Percentiles rank a stretch among this genome's conserved stretches.
phyloP scores from a whole-genome alignment of 2,113 vertebrate genomes.

The Tachysurus fulvidraco region DNA sequence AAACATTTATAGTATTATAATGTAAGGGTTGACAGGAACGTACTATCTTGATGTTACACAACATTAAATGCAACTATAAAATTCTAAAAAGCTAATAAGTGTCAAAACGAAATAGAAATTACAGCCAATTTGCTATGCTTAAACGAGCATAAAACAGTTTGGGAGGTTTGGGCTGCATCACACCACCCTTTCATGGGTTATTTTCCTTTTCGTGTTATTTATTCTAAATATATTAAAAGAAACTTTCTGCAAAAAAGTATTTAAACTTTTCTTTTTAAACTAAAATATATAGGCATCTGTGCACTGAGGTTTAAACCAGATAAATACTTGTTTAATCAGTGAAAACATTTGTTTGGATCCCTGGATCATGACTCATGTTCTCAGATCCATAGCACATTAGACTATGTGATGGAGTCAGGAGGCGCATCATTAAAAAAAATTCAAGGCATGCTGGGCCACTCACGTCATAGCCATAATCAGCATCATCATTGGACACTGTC shows the following conservation, averaged over 20 bases:
- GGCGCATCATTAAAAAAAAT: neutral
- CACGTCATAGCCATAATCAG: slow-evolving; percentile 98
- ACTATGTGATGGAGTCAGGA: neutral
- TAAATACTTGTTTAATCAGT: neutral
- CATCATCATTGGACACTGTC: slow-evolving; percentile 94
- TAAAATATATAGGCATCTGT: neutral
- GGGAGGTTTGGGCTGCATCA: neutral
- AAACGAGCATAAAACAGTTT: neutral
- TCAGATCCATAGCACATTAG: neutral
- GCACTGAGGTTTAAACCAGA: neutral
- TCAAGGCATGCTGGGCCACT: slow-evolving; percentile 63
- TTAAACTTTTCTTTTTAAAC: neutral
- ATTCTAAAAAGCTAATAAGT: no score
- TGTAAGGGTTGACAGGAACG: neutral
- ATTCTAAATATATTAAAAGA: neutral
- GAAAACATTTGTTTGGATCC: neutral
- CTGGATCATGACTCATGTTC: neutral
- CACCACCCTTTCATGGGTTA: neutral
- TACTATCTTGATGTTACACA: neutral
- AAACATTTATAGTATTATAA: neutral
- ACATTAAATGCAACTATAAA: no score
- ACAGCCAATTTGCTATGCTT: neutral
- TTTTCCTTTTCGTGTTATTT: neutral
- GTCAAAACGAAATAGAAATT: neutral
- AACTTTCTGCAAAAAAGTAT: neutral